phyloP scores from a whole-genome alignment of 2,888 invertebrate genomes.

The Brachyopa scutellaris region DNA sequence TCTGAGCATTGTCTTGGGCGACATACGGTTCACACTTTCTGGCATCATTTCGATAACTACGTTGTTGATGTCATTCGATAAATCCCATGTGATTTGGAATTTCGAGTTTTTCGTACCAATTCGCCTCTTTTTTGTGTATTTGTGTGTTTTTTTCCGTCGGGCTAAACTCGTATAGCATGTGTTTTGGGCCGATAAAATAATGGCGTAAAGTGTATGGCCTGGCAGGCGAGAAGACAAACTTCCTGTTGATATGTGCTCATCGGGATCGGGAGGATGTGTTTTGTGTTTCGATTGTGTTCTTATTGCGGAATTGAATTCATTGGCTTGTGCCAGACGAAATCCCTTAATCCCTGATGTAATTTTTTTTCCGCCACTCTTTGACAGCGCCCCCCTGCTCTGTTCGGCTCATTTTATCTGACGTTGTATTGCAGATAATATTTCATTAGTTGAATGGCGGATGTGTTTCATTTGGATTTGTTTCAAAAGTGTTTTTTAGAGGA shows the following conservation, averaged over 20 bases:
- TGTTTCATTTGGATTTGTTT: constrained; percentile 59
- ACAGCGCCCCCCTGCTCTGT: neutral
- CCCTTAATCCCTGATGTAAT: constrained; percentile 72
- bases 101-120: constrained; percentile 31
- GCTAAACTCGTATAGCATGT: constrained; percentile 60
- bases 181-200: constrained; percentile 68
- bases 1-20: constrained; percentile 28
- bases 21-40: constrained; percentile 57
- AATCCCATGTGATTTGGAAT: constrained; percentile 70
- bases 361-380: constrained; percentile 51
- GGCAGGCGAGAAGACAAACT: constrained; percentile 69
- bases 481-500: constrained; percentile 42
- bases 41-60: constrained; percentile 66
- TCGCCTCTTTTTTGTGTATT: neutral
- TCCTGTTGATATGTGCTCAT: constrained; percentile 69
- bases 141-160: constrained; percentile 35
- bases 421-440: constrained; percentile 71
- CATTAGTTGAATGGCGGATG: constrained; percentile 64
- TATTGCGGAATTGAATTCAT: constrained; percentile 71
- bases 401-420: neutral
- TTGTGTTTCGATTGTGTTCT: constrained; percentile 54
- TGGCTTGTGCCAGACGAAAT: constrained; percentile 72
- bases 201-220: constrained; percentile 66
- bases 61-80: constrained; percentile 71
- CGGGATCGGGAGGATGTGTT: constrained; percentile 32